Evolutionary conservation across 2,888 invertebrate species (phyloP).

Genomic region (Villa cingulata): DNA sequence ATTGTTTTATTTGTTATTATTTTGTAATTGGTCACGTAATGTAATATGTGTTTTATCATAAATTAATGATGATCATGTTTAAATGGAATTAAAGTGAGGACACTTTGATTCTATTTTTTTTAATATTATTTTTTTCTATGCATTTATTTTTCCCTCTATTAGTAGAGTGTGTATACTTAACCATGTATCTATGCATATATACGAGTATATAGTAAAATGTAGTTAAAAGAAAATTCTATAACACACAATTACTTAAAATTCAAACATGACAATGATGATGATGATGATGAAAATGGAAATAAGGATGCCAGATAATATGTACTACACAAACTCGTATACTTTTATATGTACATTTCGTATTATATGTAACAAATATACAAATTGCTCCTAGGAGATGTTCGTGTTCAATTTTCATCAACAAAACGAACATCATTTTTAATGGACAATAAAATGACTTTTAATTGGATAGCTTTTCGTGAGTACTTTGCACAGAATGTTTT

Average conservation of each 20-base stretch:
- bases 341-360: too few relatives aligned
- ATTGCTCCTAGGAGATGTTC: conserved; percentile 8
- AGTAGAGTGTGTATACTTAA: too few relatives aligned
- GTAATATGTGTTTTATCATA: conserved; percentile 5
- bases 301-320: background rate
- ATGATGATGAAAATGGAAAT: background rate
- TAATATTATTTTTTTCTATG: background rate
- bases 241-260: background rate
- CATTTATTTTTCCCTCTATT: too few relatives aligned
- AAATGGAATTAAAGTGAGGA: conserved; percentile 7
- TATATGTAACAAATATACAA: background rate
- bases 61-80: conserved; percentile 9
- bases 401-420: conserved; percentile 5
- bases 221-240: too few relatives aligned
- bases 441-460: conserved; percentile 8
- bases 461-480: conserved; percentile 3
- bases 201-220: too few relatives aligned
- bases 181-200: too few relatives aligned
- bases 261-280: background rate
- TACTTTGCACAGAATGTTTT: background rate
- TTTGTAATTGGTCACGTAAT: conserved; percentile 7
- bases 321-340: background rate
- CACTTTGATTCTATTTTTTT: conserved; percentile 6
- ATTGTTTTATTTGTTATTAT: too few relatives aligned
- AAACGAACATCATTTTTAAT: conserved; percentile 8